Evolutionary conservation across 2,113 vertebrate species (phyloP).

Genomic region (Dinomys branickii): DNA sequence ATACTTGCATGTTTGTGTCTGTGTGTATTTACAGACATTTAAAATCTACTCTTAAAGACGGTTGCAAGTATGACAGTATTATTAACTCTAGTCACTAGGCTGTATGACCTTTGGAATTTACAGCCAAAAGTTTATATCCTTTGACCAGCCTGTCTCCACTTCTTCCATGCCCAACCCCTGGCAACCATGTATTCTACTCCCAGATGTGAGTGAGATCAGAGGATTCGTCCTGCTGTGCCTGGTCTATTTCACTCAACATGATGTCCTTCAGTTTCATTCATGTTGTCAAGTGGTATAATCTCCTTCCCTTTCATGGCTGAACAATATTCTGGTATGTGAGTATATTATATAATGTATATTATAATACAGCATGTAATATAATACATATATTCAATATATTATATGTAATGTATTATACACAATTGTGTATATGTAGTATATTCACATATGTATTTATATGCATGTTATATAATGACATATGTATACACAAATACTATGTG

Average conservation of each 20-base stretch:
- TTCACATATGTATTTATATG: background rate
- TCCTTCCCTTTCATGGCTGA: background rate
- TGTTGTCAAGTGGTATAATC: background rate
- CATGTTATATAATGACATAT: background rate
- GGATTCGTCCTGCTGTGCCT: background rate
- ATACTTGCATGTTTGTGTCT: background rate
- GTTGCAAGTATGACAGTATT: background rate
- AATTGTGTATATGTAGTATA: background rate
- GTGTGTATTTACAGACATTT: background rate
- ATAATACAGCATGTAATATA: background rate
- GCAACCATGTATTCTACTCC: background rate
- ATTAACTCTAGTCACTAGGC: background rate
- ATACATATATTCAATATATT: background rate
- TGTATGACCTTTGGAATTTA: background rate
- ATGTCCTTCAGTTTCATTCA: background rate
- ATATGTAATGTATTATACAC: background rate
- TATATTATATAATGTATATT: background rate
- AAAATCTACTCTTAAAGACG: background rate
- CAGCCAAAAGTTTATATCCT: background rate
- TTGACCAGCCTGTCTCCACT: background rate
- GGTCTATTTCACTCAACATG: background rate
- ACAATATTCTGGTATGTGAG: background rate
- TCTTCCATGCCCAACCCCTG: no score
- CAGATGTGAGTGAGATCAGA: background rate
- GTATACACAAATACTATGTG: background rate